Base-by-base conservation (phyloP, 2,888 invertebrate genomes). In the Hoplodrina blanda region DNA sequence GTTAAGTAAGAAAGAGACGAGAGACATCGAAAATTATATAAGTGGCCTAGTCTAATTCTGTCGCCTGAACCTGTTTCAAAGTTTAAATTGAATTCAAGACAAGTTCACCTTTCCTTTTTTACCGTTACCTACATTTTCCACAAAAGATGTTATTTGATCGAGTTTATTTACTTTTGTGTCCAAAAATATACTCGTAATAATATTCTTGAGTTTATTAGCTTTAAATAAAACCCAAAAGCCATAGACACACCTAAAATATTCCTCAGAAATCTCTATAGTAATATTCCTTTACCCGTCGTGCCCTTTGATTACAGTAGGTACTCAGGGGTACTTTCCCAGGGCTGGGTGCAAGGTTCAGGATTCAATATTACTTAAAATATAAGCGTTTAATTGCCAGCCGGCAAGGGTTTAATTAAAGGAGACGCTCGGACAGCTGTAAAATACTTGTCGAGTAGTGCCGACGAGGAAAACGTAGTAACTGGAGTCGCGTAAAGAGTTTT, bases 371-470 rank as follows among this genome's bases (percentile, higher is more conserved):
- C 74, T 69, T 77, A 82, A 81, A 81, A 80, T 84, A 78, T 81
- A 76, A 84, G 72, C 76, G 71, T 86, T 84, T 84, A 81, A 83
- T 86, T 85, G 64, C 78, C 62, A 65, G 66, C 61, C 68, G 59
- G 69, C 70, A 74, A 72, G 54, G 74, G 69, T 84, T 86, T 86
- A 85, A 86, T 85, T 86, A 85, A 86, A 85, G 73, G 63, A 75
- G 73, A 67, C 57, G 72, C 76, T 76, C 69, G 76, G 85, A 86
- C 83, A 81, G 81, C 81, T 85, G 85, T 85, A 84, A 86, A 86
- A 84, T 74, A 85, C 81, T 83, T 76, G 75, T 79, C 76, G 72
- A 37, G 11, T 54, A 49, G 5, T 72, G 61, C 25, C 65, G 56
- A 19, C 1, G 4, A 13, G 1, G 0, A 53, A n/a, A 61, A 80